A percentile compares a stretch with the other conserved stretches of the same genome.
Evolutionary conservation across 2,797 vertebrate species (phyloP).

Genomic region (Iguana delicatissima): DNA sequence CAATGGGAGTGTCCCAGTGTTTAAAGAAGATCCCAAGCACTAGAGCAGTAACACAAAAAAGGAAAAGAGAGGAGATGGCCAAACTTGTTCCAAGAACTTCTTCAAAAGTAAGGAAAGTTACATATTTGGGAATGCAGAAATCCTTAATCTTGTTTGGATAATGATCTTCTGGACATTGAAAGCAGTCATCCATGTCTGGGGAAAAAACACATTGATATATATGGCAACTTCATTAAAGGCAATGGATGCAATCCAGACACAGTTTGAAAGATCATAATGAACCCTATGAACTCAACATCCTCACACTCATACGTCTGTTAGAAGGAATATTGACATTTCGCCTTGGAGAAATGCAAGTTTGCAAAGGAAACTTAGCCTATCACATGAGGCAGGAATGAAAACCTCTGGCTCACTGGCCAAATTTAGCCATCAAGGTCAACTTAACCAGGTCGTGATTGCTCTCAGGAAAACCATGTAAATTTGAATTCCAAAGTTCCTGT

Average conservation of each 20-base stretch:
- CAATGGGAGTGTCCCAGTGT: not conserved
- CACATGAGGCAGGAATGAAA: no score
- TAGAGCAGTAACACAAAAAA: not conserved
- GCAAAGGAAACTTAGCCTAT: no score
- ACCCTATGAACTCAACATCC: not conserved
- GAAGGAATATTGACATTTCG: no score
- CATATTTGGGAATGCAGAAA: not conserved
- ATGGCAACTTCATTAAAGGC: not conserved
- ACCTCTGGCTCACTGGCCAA: no score
- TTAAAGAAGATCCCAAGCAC: not conserved
- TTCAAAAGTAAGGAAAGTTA: not conserved
- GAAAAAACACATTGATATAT: not conserved
- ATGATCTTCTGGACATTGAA: not conserved
- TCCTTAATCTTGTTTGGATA: not conserved
- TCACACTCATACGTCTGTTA: no score
- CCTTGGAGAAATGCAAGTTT: no score
- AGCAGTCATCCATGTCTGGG: constrained; percentile 1
- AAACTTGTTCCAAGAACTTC: not conserved
- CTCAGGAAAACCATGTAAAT: no score
- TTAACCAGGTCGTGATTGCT: no score
- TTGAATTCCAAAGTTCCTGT: no score
- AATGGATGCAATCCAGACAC: not conserved
- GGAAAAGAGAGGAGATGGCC: not conserved
- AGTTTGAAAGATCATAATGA: not conserved
- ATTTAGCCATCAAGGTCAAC: no score